phyloP scores from a whole-genome alignment of 2,888 invertebrate species.

The Drosophila neotestacea region DNA sequence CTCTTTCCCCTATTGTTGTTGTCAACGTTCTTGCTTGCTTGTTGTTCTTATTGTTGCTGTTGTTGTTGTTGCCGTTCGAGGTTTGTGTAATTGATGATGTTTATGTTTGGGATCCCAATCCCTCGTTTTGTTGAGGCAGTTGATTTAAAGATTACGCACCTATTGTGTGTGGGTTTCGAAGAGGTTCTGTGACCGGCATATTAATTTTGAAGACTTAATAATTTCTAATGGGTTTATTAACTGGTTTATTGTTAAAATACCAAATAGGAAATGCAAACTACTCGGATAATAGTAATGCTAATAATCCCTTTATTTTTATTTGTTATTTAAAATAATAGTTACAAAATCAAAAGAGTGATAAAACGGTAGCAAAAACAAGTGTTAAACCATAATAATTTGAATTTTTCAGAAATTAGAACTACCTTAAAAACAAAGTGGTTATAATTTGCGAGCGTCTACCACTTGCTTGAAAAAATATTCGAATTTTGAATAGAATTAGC shows the following conservation, averaged over 20 bases:
- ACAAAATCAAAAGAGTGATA: too few species aligned
- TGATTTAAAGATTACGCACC: constrained; percentile 81
- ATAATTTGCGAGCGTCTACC: too few species aligned
- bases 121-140: constrained; percentile 50
- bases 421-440: too few species aligned
- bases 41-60: constrained; percentile 25
- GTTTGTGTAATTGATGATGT: constrained; percentile 79
- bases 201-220: constrained; percentile 73
- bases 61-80: constrained; percentile 53
- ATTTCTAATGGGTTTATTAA: constrained; percentile 76
- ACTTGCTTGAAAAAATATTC: too few species aligned
- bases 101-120: constrained; percentile 59
- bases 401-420: too few species aligned
- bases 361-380: too few species aligned
- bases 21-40: too few species aligned
- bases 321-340: too few species aligned
- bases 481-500: too few species aligned
- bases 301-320: too few species aligned
- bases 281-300: not conserved
- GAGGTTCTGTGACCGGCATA: constrained; percentile 67
- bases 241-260: constrained; percentile 39
- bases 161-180: constrained; percentile 71
- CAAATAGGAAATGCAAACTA: constrained; percentile 41
- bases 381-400: too few species aligned
- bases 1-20: constrained; percentile 37